phyloP scores from a whole-genome alignment of 2,888 invertebrate genomes.

The Rhopalosiphum nymphaeae region DNA sequence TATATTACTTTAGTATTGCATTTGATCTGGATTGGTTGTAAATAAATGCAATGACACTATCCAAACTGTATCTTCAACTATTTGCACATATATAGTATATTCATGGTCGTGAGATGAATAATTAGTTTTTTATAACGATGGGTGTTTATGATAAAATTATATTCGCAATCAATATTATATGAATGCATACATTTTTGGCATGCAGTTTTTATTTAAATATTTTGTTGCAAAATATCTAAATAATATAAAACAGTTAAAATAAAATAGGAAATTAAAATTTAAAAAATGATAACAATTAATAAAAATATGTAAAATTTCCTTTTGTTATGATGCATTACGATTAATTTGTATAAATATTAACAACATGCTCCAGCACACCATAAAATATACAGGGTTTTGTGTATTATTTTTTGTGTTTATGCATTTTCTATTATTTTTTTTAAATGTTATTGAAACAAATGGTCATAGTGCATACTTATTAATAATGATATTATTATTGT shows the following conservation, averaged over 20 bases:
- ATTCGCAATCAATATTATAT: not conserved
- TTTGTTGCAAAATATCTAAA: not conserved
- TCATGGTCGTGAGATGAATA: not conserved
- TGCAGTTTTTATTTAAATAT: not conserved
- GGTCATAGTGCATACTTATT: not conserved
- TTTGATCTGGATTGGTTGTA: not conserved
- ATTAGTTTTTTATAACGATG: not conserved
- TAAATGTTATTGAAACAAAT: not conserved
- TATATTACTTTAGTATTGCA: not conserved
- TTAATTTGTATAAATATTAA: not conserved
- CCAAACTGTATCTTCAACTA: not conserved
- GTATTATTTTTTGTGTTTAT: not conserved
- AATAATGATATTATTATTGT: not conserved
- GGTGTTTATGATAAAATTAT: not conserved
- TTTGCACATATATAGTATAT: not conserved
- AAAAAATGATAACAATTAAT: not conserved
- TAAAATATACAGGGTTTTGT: not conserved
- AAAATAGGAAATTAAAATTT: not conserved
- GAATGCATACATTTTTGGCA: not conserved
- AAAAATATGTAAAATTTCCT: not conserved
- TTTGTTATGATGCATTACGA: not conserved
- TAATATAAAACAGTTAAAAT: not conserved
- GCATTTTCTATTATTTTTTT: not conserved
- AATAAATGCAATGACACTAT: not conserved
- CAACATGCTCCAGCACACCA: not conserved